A percentile compares a stretch with the other conserved stretches of the same genome.
These are phyloP conservation scores for Tragelaphus imberbis DNA, from an alignment of 2,113 vertebrate species.

Conservation along the genomic window DNA sequence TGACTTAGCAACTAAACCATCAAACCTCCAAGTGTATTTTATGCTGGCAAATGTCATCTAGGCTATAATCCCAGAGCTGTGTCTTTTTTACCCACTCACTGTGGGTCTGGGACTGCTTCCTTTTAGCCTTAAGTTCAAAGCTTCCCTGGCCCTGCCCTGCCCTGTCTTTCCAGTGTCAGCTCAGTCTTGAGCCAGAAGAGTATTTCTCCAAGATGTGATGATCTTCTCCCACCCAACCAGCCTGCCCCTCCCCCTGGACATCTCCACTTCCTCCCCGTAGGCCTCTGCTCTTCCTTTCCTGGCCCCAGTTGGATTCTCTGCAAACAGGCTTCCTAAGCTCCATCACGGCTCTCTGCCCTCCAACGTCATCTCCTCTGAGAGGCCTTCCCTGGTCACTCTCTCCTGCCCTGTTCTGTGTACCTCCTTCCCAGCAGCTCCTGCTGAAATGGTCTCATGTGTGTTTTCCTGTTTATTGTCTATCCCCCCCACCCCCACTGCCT, in stretches of 20 bases:
- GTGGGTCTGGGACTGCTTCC: neutral
- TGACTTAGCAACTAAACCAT: neutral
- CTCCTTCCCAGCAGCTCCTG: neutral
- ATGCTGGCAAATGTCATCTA: accelerated
- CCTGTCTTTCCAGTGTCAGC: no score
- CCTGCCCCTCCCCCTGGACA: neutral
- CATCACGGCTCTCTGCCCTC: accelerated
- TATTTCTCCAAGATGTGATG: neutral
- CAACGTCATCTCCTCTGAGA: neutral
- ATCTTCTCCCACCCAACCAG: accelerated
- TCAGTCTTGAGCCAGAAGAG: neutral
- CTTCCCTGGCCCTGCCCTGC: accelerated
- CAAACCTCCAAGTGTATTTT: neutral
- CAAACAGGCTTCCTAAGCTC: neutral
- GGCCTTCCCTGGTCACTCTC: neutral
- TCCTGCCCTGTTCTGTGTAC: accelerated
- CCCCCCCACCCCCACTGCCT: neutral
- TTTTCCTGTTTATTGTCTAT: neutral
- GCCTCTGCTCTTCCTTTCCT: neutral
- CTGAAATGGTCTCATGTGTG: neutral
- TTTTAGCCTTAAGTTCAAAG: neutral
- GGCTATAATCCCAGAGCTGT: neutral
- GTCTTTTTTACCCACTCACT: accelerated
- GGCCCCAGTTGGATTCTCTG: neutral
- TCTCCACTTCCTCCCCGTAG: neutral